Percentiles rank a stretch among this genome's conserved stretches.
Evolutionary conservation across 2,113 vertebrate species (phyloP).

Genomic region (Aplodontia rufa): DNA sequence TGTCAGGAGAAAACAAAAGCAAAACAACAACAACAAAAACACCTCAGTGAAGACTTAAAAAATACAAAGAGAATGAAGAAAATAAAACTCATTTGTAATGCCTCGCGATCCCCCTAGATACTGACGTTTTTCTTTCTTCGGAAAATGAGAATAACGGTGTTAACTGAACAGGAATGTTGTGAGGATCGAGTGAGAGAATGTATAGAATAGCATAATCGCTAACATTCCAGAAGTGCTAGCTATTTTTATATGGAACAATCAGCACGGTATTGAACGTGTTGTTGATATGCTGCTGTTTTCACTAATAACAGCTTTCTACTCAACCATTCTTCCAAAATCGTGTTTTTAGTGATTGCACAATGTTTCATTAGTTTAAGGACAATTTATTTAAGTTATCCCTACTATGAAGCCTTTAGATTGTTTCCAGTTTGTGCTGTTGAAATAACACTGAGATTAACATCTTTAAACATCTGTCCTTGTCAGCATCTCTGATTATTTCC

Average conservation of each 20-base stretch:
- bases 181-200: not conserved
- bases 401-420: not conserved
- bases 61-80: not conserved
- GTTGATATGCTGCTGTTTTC: not conserved
- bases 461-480: constrained; percentile 45
- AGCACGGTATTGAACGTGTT: not conserved
- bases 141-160: not conserved
- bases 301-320: not conserved
- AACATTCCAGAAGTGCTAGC: constrained; percentile 44
- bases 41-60: not conserved
- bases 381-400: constrained; percentile 40
- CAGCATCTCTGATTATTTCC: constrained; percentile 63
- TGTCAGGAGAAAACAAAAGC: not conserved
- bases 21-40: not conserved
- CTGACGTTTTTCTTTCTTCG: not conserved
- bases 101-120: not conserved
- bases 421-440: constrained; percentile 62
- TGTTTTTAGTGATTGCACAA: constrained; percentile 6
- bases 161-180: not conserved
- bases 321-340: not conserved
- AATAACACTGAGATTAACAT: constrained; percentile 62
- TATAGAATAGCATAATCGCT: not conserved
- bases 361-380: constrained; percentile 20
- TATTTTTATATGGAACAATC: not conserved
- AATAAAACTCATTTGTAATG: not conserved